Conservation (phyloP, 1,140 invertebrate genomes). For the Aphis gossypii region DNA sequence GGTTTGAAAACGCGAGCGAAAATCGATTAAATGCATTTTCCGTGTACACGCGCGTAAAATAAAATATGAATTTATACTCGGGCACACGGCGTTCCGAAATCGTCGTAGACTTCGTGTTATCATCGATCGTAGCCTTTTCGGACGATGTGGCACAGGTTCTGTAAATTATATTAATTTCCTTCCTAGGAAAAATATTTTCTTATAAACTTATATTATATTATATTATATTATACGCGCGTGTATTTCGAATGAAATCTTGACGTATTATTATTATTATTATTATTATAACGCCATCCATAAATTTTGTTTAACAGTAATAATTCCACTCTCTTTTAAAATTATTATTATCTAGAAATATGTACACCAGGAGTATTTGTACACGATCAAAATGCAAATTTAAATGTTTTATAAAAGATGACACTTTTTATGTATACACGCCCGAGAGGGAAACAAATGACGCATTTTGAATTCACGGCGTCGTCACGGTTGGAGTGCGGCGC, state of each 20-base stretch:
- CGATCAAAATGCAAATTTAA: slow-evolving; percentile 29
- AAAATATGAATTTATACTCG: not conserved
- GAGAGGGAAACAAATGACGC: slow-evolving; percentile 31
- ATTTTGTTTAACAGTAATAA: slow-evolving; percentile 13
- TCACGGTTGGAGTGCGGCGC: slow-evolving; percentile 2
- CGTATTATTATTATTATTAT: not conserved
- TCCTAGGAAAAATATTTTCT: not conserved
- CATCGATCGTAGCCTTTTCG: not conserved
- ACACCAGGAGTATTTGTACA: not conserved
- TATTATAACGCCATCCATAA: slow-evolving; percentile 2
- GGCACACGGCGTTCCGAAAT: not conserved
- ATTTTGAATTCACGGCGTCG: slow-evolving; percentile 31
- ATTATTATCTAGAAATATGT: slow-evolving; percentile 16
- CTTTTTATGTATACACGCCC: not conserved
- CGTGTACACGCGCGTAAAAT: not conserved
- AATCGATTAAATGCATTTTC: not conserved
- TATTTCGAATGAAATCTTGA: not conserved
- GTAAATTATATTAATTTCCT: not conserved
- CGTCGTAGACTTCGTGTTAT: not conserved
- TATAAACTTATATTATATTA: not conserved
- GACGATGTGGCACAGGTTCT: not conserved
- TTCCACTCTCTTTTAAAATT: not conserved
- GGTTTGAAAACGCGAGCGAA: not conserved
- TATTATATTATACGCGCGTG: not conserved
- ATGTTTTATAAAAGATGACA: slow-evolving; percentile 33